Conservation (phyloP, 2,888 invertebrate species). For the Lathronympha strigana region DNA sequence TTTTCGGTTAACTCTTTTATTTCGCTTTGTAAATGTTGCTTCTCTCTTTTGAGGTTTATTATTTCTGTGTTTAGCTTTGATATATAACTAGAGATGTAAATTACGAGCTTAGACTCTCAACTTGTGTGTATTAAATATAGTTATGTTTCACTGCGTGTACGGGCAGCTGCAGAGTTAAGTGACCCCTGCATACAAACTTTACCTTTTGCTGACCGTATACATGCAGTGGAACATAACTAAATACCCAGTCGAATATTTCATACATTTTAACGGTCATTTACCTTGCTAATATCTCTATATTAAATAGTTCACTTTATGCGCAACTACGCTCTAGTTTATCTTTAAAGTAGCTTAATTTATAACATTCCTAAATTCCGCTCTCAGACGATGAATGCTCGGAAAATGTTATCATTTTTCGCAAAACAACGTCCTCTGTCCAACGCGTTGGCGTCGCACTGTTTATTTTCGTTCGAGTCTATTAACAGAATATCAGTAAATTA, state of each 20-base stretch:
- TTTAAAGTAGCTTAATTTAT: background rate
- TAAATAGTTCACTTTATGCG: background rate
- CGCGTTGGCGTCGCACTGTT: conserved; percentile 37
- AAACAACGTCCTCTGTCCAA: conserved; percentile 29
- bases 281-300: background rate
- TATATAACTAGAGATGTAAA: background rate
- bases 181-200: no score
- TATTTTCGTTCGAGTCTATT: conserved; percentile 45
- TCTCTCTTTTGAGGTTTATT: no score
- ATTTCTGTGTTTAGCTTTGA: no score
- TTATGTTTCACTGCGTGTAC: no score
- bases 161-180: no score
- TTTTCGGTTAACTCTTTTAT: no score
- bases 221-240: background rate
- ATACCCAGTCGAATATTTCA: background rate
- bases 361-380: background rate
- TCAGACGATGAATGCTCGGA: background rate
- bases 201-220: no score
- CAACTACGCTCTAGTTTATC: background rate
- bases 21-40: no score
- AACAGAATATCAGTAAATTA: conserved; percentile 46
- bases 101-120: background rate
- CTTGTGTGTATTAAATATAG: background rate
- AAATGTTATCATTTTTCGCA: conserved; percentile 24
- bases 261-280: background rate